Percentiles rank a stretch among this genome's conserved stretches.
Evolutionary conservation across 2,888 invertebrate genomes (phyloP).

Genomic region (Standfussiana lucernea): DNA sequence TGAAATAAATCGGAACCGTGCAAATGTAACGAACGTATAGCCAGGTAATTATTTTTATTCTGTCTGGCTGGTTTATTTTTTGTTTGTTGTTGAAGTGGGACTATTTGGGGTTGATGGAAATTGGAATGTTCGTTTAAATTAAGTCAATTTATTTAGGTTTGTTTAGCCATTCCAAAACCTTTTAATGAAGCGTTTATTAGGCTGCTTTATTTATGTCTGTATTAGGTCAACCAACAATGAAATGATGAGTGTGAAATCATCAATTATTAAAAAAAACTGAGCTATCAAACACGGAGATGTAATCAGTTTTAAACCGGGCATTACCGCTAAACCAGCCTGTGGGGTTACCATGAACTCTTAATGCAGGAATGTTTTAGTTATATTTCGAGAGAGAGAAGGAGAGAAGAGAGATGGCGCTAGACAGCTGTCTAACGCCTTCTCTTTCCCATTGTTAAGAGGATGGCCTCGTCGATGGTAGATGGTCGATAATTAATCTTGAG

Average conservation of each 20-base stretch:
- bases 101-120: conserved; percentile 4
- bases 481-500: too few relatives aligned
- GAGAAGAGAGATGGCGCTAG: too few relatives aligned
- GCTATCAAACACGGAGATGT: background rate
- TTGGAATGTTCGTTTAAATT: background rate
- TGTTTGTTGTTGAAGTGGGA: conserved; percentile 2
- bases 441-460: too few relatives aligned
- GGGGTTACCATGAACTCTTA: too few relatives aligned
- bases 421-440: too few relatives aligned
- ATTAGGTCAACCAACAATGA: background rate
- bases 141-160: background rate
- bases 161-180: background rate
- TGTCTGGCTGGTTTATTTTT: background rate
- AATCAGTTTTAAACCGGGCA: background rate
- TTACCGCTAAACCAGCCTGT: background rate
- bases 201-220: background rate
- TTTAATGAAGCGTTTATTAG: background rate
- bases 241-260: background rate
- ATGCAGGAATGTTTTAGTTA: too few relatives aligned
- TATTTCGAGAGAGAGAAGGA: too few relatives aligned
- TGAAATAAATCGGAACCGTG: conserved; percentile 70
- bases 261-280: background rate
- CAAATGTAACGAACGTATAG: conserved; percentile 62
- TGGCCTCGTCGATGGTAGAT: too few relatives aligned
- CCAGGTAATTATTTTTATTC: conserved; percentile 43